Percentiles rank a stretch among this genome's conserved stretches.
Evolutionary conservation across 2,888 invertebrate genomes (phyloP).

Genomic region (Trimorus sp.): DNA sequence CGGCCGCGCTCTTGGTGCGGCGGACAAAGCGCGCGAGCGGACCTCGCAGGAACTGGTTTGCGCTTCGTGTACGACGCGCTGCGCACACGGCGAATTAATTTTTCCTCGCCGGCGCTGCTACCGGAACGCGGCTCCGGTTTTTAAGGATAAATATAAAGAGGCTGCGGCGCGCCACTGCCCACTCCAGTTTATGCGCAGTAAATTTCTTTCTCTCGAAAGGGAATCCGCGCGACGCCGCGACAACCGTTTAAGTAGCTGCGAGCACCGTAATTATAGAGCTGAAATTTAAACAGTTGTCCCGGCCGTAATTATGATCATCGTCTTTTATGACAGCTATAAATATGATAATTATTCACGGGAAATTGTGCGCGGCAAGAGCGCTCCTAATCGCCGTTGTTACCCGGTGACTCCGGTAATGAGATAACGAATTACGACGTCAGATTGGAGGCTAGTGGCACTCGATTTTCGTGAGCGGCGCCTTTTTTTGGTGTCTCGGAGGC

Average conservation of each 20-base stretch:
- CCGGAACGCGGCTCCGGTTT: slow-evolving; percentile 58
- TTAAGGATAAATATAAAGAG: slow-evolving; percentile 53
- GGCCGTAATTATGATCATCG: slow-evolving; percentile 49
- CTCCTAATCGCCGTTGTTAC: slow-evolving; percentile 24
- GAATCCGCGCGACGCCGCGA: slow-evolving; percentile 33
- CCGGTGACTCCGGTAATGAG: slow-evolving; percentile 27
- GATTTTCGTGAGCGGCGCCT: background rate
- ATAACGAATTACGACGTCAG: slow-evolving; percentile 4
- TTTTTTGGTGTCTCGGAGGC: background rate
- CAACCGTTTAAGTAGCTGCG: slow-evolving; percentile 39
- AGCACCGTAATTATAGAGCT: slow-evolving; percentile 50
- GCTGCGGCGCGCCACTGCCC: slow-evolving; percentile 6
- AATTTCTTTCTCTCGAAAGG: slow-evolving; percentile 52
- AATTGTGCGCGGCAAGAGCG: slow-evolving; percentile 23
- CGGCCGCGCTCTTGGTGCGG: slow-evolving; percentile 38
- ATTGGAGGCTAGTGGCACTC: slow-evolving; percentile 1
- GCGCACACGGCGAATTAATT: slow-evolving; percentile 62
- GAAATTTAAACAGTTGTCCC: slow-evolving; percentile 58
- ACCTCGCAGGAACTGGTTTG: slow-evolving; percentile 65
- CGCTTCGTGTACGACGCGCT: slow-evolving; percentile 46
- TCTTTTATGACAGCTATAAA: slow-evolving; percentile 58
- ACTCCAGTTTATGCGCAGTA: slow-evolving; percentile 37
- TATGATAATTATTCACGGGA: slow-evolving; percentile 52
- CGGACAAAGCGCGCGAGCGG: slow-evolving; percentile 49
- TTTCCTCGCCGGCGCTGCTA: slow-evolving; percentile 55